These are phyloP conservation scores for Promerops cafer DNA, from an alignment of 2,113 vertebrate species.

Conservation along the genomic window DNA sequence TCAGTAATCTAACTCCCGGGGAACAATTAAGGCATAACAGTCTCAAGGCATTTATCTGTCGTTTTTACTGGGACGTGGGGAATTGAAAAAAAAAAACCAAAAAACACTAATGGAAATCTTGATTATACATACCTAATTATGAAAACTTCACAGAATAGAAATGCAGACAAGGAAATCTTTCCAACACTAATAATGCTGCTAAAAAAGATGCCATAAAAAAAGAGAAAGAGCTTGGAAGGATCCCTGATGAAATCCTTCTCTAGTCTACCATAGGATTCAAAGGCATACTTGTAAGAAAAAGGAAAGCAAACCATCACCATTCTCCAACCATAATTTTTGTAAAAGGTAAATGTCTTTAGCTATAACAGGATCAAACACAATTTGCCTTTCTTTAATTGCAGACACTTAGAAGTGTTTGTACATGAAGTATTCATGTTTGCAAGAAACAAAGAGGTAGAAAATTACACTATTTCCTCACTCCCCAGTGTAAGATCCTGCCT, in stretches of 20 bases:
- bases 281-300: not conserved
- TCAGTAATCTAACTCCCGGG: slow-evolving; percentile 51
- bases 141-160: slow-evolving; percentile 28
- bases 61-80: slow-evolving; percentile 48
- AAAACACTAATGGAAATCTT: slow-evolving; percentile 35
- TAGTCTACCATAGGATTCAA: not conserved
- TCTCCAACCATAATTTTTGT: not conserved
- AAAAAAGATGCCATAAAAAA: slow-evolving; percentile 5
- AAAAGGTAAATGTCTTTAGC: not conserved
- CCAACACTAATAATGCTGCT: not conserved
- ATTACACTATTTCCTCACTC: not conserved
- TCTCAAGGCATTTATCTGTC: slow-evolving; percentile 57
- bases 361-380: not conserved
- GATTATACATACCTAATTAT: slow-evolving; percentile 63
- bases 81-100: slow-evolving; percentile 23
- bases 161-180: not conserved
- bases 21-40: slow-evolving; percentile 53
- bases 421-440: not conserved
- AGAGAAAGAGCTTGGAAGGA: not conserved
- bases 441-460: not conserved
- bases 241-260: not conserved
- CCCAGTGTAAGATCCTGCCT: not conserved
- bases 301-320: not conserved
- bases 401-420: not conserved
- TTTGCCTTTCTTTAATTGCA: not conserved